Percentiles rank a stretch among this genome's conserved stretches.
Evolutionary conservation across 2,113 vertebrate species (phyloP).

Genomic region (Nycticorax nycticorax): DNA sequence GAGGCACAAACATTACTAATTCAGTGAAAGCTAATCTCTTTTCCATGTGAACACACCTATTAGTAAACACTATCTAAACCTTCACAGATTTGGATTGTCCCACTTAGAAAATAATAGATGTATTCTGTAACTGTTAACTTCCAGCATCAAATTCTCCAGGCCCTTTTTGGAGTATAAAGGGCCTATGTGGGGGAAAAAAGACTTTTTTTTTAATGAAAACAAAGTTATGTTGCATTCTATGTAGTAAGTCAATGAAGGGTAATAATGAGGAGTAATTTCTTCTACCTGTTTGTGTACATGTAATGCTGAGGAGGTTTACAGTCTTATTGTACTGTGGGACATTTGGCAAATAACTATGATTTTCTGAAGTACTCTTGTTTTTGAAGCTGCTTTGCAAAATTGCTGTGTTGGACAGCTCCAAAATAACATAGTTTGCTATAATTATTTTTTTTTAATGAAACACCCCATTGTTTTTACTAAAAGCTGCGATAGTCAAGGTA

Average conservation of each 20-base stretch:
- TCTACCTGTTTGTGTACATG: neutral
- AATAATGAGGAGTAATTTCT: neutral
- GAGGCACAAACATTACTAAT: neutral
- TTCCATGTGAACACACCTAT: neutral
- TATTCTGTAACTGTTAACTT: neutral
- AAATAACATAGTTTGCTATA: neutral
- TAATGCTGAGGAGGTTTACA: neutral
- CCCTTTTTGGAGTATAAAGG: neutral
- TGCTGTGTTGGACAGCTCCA: neutral
- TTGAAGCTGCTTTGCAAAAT: neutral
- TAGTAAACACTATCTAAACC: neutral
- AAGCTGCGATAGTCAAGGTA: neutral
- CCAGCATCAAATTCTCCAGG: neutral
- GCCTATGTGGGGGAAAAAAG: neutral
- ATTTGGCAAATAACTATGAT: neutral
- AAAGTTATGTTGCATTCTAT: neutral
- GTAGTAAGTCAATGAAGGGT: neutral
- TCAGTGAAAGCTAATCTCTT: neutral
- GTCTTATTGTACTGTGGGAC: neutral
- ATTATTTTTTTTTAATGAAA: neutral
- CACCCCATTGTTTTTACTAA: neutral
- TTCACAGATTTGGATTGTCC: neutral
- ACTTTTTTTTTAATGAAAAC: neutral
- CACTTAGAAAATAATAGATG: neutral
- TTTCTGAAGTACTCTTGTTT: neutral